These are phyloP conservation scores for Lacanobia oleracea DNA, from an alignment of 2,888 invertebrate species.

Conservation along the genomic window DNA sequence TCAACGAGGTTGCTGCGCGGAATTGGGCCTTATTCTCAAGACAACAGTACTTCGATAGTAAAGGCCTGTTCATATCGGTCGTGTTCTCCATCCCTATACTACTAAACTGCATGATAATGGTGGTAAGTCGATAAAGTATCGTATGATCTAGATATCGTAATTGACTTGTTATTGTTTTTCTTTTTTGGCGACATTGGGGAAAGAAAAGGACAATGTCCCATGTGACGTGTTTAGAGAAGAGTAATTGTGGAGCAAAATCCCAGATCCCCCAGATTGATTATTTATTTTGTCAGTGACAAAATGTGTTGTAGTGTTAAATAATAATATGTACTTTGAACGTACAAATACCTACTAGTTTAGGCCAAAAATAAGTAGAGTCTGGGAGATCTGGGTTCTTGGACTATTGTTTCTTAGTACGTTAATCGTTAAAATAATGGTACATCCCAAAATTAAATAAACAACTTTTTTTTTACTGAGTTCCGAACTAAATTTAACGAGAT, in stretches of 20 bases:
- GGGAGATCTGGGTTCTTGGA: no score
- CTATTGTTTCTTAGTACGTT: no score
- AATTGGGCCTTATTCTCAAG: constrained; percentile 97
- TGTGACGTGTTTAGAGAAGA: neutral
- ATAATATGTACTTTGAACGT: no score
- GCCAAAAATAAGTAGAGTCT: no score
- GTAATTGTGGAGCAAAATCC: neutral
- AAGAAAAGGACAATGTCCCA: neutral
- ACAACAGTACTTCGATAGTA: constrained; percentile 98
- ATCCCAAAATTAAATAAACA: no score
- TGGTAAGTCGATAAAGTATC: constrained; percentile 92
- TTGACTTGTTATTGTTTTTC: constrained; percentile 18
- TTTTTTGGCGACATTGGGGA: neutral
- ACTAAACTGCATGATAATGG: constrained; percentile 97
- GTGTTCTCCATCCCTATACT: constrained; percentile 98
- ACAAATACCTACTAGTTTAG: no score
- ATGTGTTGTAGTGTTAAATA: no score
- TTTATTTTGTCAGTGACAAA: no score
- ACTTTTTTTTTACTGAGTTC: no score
- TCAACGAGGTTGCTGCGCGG: constrained; percentile 96
- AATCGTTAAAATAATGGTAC: no score
- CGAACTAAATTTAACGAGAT: no score
- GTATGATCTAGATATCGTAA: constrained; percentile 32
- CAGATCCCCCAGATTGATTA: no score
- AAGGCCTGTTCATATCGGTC: constrained; percentile 97